Evolutionary conservation across 2,113 vertebrate species (phyloP).

Genomic region (Dinomys branickii): DNA sequence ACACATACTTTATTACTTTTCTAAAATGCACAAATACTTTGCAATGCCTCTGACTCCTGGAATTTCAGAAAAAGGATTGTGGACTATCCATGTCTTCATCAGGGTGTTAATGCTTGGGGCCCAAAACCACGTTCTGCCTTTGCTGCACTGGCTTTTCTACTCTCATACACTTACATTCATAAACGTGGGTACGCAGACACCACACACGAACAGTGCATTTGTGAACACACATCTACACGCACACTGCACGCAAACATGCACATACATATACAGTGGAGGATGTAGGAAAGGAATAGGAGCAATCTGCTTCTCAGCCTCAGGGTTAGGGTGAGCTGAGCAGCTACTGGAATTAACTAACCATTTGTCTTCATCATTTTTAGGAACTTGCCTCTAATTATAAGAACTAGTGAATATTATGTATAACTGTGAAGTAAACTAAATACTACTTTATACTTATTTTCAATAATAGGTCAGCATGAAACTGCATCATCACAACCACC

Average conservation of each 20-base stretch:
- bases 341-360: background rate
- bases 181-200: too few relatives aligned
- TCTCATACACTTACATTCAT: too few relatives aligned
- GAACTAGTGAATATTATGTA: background rate
- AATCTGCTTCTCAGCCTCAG: background rate
- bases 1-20: background rate
- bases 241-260: background rate
- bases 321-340: background rate
- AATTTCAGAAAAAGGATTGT: background rate
- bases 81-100: background rate
- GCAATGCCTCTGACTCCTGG: background rate
- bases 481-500: conserved; percentile 85
- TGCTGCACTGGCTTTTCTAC: background rate
- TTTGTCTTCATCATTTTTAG: background rate
- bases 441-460: background rate
- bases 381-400: background rate
- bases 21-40: background rate
- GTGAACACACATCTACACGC: background rate
- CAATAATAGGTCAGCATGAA: conserved; percentile 90
- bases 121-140: background rate
- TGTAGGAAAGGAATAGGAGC: background rate
- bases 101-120: background rate
- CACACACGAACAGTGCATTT: too few relatives aligned
- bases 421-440: background rate
- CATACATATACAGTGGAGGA: accelerated